Percentiles rank a stretch among this genome's conserved stretches.
phyloP scores from a whole-genome alignment of 2,888 invertebrate genomes.

The Acrocyrtus sp. region DNA sequence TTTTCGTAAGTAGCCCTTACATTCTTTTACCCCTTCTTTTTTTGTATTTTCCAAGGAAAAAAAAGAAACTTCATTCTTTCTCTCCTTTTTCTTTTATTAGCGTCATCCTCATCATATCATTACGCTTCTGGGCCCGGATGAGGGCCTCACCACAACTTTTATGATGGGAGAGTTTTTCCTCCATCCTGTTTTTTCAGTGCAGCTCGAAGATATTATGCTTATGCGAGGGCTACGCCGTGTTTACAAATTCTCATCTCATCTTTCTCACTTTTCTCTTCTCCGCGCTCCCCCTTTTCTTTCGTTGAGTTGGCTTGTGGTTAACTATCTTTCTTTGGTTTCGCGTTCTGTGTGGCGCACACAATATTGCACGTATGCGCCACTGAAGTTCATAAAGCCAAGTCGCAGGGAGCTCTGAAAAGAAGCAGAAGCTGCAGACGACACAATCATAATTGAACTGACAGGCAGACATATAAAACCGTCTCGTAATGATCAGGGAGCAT shows the following conservation, averaged over 20 bases:
- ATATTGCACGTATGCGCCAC: too few species aligned
- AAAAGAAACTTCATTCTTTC: background rate
- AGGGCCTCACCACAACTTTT: constrained; percentile 46
- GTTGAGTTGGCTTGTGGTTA: constrained; percentile 31
- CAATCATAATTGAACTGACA: too few species aligned
- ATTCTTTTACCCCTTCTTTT: too few species aligned
- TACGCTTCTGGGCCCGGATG: constrained; percentile 45
- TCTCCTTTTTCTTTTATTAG: constrained; percentile 12
- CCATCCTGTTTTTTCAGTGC: constrained; percentile 1
- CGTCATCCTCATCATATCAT: constrained; percentile 22
- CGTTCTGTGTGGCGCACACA: constrained; percentile 44
- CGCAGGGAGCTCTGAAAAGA: too few species aligned
- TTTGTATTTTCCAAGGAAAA: too few species aligned
- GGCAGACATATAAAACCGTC: too few species aligned
- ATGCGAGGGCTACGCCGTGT: constrained; percentile 5
- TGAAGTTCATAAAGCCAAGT: too few species aligned
- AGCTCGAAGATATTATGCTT: too few species aligned
- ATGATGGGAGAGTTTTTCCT: constrained; percentile 20
- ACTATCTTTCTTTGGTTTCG: constrained; percentile 29
- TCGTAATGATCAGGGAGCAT: background rate
- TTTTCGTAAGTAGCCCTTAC: too few species aligned
- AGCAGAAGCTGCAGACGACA: too few species aligned
- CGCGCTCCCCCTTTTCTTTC: too few species aligned
- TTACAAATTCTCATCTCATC: constrained; percentile 38
- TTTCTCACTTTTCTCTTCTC: constrained; percentile 13